Evolutionary conservation across 2,888 invertebrate species (phyloP), one percentile per base, ranked within the genome.

Genomic region (Anodontia alba): DNA sequence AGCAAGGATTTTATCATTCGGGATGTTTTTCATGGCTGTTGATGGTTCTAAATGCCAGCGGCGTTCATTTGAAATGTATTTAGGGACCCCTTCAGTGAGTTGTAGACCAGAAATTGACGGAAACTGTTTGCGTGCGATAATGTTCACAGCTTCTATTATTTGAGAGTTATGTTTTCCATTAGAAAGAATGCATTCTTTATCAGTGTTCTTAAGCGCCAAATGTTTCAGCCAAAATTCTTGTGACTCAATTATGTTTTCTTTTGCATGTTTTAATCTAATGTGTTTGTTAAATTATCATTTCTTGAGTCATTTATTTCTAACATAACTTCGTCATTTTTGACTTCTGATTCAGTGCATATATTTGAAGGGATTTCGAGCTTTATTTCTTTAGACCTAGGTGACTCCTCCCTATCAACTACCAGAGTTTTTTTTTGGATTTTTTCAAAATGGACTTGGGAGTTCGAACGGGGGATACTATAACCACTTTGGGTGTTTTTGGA

Each of bases 371-470:
- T 3, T 62, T 17, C 62, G 33, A 62, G 62, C 17, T 62, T 62
- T 29, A 5, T 31, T 62, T 33, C 8, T 62, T 62, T 62, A 33
- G 62, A 17, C 33, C 1, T 20, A 12, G 62, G 62, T 5, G n/a
- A 31, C 1, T 62, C 62, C 3, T 31, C 3, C 1, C 33, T 17
- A 8, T 31, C 31, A 10, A 3, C 17, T 62, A 62, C 31, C 1
- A 62, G 20, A 62, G 20, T 8, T 15, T 62, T 33, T 23, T 62
- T 62, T 15, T 54, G 10, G 62, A 62, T 33, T 62, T 62, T 33
- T 62, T 62, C 20, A 62, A 62, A 33, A 62, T 33, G 7, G 62
- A 62, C 33, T 62, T 62, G 26, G 62, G 62, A 33, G 62, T 62
- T 1, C 20, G 62, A 7, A 1, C 5, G 10, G 62, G 62, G 7